Evolutionary conservation across 2,113 vertebrate species (phyloP).

Genomic region (Falco punctatus): DNA sequence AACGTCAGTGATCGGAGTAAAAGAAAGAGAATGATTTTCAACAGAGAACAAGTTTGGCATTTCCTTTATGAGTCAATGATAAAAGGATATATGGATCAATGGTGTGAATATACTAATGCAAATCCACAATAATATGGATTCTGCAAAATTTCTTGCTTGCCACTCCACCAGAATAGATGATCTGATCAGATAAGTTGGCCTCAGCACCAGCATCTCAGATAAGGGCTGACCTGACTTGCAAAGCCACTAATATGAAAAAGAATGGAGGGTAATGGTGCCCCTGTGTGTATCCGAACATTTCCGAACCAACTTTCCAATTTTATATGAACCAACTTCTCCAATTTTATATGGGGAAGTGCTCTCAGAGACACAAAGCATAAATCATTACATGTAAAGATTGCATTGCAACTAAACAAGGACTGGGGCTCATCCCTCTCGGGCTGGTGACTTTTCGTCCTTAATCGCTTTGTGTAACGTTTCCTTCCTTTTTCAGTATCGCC

Average conservation of each 20-base stretch:
- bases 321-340: not conserved
- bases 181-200: not conserved
- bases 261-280: fast-evolving
- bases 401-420: not conserved
- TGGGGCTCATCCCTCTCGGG: not conserved
- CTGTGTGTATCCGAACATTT: not conserved
- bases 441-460: not conserved
- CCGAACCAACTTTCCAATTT: not conserved
- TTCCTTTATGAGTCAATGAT: not conserved
- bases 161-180: not conserved
- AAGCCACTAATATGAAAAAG: not conserved
- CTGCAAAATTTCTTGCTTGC: not conserved
- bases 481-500: not conserved
- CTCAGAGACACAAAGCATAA: not conserved
- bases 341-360: not conserved
- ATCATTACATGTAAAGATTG: not conserved
- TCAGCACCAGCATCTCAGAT: not conserved
- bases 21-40: not conserved
- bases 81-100: not conserved
- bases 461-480: not conserved
- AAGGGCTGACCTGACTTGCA: not conserved
- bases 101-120: not conserved
- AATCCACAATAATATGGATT: not conserved
- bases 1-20: not conserved
- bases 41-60: not conserved